Evolutionary conservation across 2,113 vertebrate species (phyloP), one percentile per base, ranked within the genome.

Genomic region (Microcebus griseorufus): DNA sequence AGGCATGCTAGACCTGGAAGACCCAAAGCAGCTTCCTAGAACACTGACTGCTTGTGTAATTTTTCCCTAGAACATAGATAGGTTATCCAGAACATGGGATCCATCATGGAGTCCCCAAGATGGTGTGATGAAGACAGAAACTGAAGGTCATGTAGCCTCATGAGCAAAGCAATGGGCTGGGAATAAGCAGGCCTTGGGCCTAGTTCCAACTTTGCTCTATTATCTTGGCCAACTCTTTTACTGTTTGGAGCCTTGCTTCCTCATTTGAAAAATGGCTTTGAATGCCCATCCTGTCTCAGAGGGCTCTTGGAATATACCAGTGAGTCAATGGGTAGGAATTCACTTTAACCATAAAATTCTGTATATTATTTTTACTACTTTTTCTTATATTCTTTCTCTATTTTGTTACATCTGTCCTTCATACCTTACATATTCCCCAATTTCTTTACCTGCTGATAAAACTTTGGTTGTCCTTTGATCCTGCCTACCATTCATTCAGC

Each of bases 171-270:
- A 3, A 13, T 90, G 5, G 20, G 16, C 7, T 91, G 29, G 11
- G 23, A 87, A 85, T 76, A 95, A 79, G 42, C 39, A 72, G 48
- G 60, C 25, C 23, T 23, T 64, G 29, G 34, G 17, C 89, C 32
- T 62, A 48, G 32, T 72, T 10, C 17, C 64, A 75, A 60, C 10
- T 79, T 17, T 80, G 37, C 58, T 27, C 25, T 12, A 58, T 92
- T 72, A 92, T 79, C 39, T 90, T 53, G 29, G 34, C n/a, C 60
- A 62, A 7, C 22, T 58, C 55, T 18, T 88, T 60, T 91, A 84
- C 37, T 81, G 42, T 45, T 93, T 83, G 53, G 6, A 51, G 12
- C 51, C 78, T 90, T n/a, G 37, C 87, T 97, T 98, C 45, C 70
- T 80, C 65, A 0, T 3, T 2, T 96, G 1, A 18, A 86, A 62